phyloP scores from a whole-genome alignment of 2,888 invertebrate genomes.

The Glomeris marginata region DNA sequence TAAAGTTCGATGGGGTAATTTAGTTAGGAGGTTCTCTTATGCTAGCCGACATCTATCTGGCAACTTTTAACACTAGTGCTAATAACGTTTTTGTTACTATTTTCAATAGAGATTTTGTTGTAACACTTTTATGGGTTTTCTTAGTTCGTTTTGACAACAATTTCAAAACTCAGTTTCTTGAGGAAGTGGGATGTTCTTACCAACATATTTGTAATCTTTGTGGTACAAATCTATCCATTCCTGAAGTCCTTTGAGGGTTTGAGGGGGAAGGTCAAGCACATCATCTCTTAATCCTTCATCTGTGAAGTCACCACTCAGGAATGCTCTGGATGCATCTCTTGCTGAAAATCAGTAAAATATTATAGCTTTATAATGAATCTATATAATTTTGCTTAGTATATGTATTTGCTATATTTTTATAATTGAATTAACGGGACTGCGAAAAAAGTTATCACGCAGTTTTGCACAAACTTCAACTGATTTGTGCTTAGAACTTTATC shows the following conservation, averaged over 20 bases:
- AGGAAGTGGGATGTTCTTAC: conserved; percentile 33
- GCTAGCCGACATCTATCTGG: no score
- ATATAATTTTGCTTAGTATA: neutral
- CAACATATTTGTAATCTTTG: conserved; percentile 61
- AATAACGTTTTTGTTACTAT: neutral
- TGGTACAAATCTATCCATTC: conserved; percentile 76
- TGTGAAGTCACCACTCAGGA: conserved; percentile 78
- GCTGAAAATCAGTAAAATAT: conserved; percentile 42
- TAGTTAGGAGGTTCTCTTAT: no score
- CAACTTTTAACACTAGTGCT: neutral
- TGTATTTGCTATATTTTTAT: neutral
- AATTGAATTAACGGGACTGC: no score
- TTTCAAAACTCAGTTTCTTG: neutral
- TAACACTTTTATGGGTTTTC: no score
- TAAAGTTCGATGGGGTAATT: no score
- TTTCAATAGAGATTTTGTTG: no score
- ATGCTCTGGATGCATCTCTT: conserved; percentile 75
- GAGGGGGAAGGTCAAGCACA: conserved; percentile 48
- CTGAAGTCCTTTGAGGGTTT: conserved; percentile 53
- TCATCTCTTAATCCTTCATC: conserved; percentile 57
- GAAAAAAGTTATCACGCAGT: no score
- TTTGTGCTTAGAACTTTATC: no score
- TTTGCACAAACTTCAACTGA: no score
- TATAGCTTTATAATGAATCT: neutral
- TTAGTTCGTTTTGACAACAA: no score